Evolutionary conservation across 1,140 invertebrate genomes (phyloP).

Genomic region (Halictus rubicundus): DNA sequence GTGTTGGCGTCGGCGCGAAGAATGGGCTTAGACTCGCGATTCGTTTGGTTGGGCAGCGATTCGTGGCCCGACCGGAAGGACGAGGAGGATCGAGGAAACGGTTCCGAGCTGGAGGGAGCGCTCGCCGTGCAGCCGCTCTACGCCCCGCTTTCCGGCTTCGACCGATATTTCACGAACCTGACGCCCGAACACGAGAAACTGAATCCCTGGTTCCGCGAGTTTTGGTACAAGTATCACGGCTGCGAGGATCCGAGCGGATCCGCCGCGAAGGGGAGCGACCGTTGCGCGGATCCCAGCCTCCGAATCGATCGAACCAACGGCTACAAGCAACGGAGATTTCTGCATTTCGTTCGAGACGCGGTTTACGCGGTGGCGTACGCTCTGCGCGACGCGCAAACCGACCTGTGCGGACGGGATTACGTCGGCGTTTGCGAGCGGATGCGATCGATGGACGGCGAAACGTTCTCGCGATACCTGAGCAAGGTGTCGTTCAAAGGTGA

Average conservation of each 20-base stretch:
- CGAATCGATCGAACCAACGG: conserved; percentile 59
- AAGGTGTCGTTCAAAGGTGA: conserved; percentile 82
- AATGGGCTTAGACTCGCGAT: conserved; percentile 68
- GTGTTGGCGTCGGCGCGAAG: conserved; percentile 79
- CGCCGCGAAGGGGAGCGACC: neutral
- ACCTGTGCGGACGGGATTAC: conserved; percentile 71
- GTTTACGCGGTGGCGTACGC: conserved; percentile 82
- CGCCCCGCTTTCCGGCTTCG: conserved; percentile 78
- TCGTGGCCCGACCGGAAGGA: conserved; percentile 79
- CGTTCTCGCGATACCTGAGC: conserved; percentile 77
- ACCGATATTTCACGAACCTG: conserved; percentile 80
- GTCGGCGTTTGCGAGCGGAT: conserved; percentile 78
- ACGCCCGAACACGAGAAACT: conserved; percentile 67
- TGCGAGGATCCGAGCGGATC: conserved; percentile 61
- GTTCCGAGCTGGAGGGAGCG: conserved; percentile 78
- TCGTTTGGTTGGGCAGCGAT: conserved; percentile 82
- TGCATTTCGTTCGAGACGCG: conserved; percentile 83
- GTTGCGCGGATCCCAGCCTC: conserved; percentile 13
- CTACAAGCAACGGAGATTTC: conserved; percentile 78
- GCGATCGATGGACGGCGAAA: conserved; percentile 76
- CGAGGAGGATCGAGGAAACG: conserved; percentile 60
- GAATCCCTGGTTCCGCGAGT: conserved; percentile 85
- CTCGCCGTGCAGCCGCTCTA: conserved; percentile 82
- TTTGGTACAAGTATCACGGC: conserved; percentile 84
- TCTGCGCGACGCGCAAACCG: conserved; percentile 78